These are phyloP conservation scores for Aphaenogaster floridana DNA, from an alignment of 1,140 invertebrate species.

Conservation along the genomic window DNA sequence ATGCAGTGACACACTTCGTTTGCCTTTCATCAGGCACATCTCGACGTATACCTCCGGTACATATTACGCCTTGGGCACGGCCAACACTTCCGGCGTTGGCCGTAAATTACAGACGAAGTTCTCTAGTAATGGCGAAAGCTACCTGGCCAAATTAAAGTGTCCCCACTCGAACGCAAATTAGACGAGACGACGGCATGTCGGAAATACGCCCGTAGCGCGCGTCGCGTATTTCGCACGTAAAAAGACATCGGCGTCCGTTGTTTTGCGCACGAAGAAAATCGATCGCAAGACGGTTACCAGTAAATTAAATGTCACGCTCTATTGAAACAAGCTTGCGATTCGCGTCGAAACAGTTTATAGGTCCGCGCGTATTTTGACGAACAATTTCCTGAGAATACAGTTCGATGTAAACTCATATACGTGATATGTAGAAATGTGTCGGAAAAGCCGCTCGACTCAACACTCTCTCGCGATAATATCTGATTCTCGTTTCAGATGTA, in stretches of 20 bases:
- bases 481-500: not conserved
- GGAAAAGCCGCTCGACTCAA: not conserved
- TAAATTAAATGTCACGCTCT: not conserved
- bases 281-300: not conserved
- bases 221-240: slow-evolving; percentile 63
- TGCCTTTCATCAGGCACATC: slow-evolving; percentile 54
- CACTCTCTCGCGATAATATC: not conserved
- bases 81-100: slow-evolving; percentile 66
- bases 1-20: slow-evolving; percentile 16
- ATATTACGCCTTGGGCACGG: slow-evolving; percentile 66
- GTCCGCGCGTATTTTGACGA: not conserved
- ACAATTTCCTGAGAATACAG: not conserved
- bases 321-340: not conserved
- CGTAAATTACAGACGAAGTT: slow-evolving; percentile 82
- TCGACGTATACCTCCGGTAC: slow-evolving; percentile 25
- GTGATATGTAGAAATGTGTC: not conserved
- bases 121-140: slow-evolving; percentile 71
- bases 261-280: slow-evolving; percentile 19
- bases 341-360: not conserved
- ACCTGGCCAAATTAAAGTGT: slow-evolving; percentile 80
- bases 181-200: slow-evolving; percentile 69
- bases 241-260: slow-evolving; percentile 44
- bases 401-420: not conserved
- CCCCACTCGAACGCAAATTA: slow-evolving; percentile 75
- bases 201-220: slow-evolving; percentile 40